Conservation (phyloP, 2,113 vertebrate species). For the Piaya cayana region DNA sequence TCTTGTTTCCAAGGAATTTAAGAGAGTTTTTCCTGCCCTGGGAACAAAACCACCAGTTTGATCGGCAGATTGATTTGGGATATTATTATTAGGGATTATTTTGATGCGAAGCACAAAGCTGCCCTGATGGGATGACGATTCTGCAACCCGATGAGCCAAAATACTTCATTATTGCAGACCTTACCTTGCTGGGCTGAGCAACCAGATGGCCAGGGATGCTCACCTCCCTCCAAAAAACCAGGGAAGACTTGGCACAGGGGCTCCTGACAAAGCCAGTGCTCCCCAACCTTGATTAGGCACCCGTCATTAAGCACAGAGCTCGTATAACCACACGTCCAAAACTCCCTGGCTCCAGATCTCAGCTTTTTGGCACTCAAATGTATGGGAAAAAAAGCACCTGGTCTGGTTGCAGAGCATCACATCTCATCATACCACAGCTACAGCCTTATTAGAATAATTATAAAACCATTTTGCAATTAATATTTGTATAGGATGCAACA, state of each 20-base stretch:
- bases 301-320: conserved; percentile 31
- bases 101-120: rapidly evolving
- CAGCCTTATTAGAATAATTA: not conserved
- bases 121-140: not conserved
- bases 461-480: not conserved
- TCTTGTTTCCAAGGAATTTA: not conserved
- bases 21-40: not conserved
- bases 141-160: not conserved
- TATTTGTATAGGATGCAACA: not conserved
- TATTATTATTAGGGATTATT: not conserved
- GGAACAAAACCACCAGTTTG: rapidly evolving
- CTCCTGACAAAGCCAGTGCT: not conserved
- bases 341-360: not conserved
- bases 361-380: not conserved
- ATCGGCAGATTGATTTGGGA: not conserved
- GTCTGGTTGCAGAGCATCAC: not conserved
- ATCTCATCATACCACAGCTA: not conserved
- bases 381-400: rapidly evolving
- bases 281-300: not conserved
- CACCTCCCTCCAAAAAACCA: not conserved
- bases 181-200: conserved; percentile 8
- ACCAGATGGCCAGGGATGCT: not conserved
- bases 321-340: not conserved
- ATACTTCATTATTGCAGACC: not conserved
- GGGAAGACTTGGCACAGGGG: not conserved